These are phyloP conservation scores for Salmo trutta DNA, from an alignment of 2,797 vertebrate species.

Conservation along the genomic window DNA sequence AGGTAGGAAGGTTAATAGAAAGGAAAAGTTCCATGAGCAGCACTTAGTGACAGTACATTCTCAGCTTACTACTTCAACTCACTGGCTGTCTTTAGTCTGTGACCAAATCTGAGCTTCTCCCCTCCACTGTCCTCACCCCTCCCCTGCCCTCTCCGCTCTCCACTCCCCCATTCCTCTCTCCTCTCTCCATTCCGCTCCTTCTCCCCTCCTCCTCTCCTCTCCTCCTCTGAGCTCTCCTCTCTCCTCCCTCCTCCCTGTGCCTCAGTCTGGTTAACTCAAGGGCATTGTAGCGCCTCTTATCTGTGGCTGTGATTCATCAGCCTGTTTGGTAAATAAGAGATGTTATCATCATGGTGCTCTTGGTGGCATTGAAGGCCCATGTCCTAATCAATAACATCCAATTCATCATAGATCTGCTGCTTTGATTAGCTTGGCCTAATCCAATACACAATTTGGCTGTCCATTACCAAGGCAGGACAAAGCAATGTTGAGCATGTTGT, in stretches of 20 bases:
- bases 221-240: neutral
- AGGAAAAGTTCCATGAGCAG: neutral
- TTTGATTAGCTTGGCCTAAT: slow-evolving; percentile 74
- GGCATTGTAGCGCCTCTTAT: slow-evolving; percentile 70
- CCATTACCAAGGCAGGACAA: slow-evolving; percentile 64
- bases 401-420: slow-evolving; percentile 75
- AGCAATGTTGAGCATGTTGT: slow-evolving; percentile 55
- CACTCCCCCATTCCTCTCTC: no score
- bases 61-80: neutral
- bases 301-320: slow-evolving; percentile 67
- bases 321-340: slow-evolving; percentile 79
- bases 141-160: no score
- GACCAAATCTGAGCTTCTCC: neutral
- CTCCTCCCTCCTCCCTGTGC: neutral
- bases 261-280: slow-evolving; percentile 62
- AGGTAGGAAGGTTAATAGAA: slow-evolving; percentile 1
- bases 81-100: neutral
- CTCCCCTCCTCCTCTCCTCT: no score
- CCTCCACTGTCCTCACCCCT: no score
- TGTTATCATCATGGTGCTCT: slow-evolving; percentile 67
- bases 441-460: slow-evolving; percentile 71
- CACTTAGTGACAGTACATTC: neutral
- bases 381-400: slow-evolving; percentile 79
- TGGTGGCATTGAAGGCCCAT: slow-evolving; percentile 70
- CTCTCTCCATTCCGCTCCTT: no score